These are phyloP conservation scores for Drosophila meridionalis DNA, from an alignment of 2,888 invertebrate species.

Conservation along the genomic window DNA sequence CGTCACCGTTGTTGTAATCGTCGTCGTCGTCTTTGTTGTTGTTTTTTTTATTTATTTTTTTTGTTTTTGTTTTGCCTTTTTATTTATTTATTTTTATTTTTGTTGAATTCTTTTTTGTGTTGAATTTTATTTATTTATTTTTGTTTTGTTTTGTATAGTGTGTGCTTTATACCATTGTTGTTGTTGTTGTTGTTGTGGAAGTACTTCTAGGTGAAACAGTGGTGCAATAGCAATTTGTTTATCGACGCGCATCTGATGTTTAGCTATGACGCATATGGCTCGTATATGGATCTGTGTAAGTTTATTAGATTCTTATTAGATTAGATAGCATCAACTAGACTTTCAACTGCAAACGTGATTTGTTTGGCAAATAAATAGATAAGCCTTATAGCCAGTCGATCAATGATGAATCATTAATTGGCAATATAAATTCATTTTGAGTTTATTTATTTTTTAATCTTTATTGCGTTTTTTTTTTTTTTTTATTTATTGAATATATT, in stretches of 20 bases:
- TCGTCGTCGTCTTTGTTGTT: constrained; percentile 34
- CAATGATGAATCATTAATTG: not conserved
- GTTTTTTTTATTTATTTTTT: constrained; percentile 29
- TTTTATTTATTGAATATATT: not conserved
- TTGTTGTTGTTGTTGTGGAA: constrained; percentile 18
- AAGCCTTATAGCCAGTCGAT: not conserved
- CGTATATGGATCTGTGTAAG: not conserved
- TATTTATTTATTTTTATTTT: constrained; percentile 26
- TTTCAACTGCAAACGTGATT: not conserved
- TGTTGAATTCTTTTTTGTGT: constrained; percentile 43
- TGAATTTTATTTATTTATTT: constrained; percentile 32
- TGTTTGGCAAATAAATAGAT: not conserved
- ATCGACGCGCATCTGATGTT: not conserved
- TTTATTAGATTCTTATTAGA: not conserved
- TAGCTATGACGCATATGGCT: not conserved
- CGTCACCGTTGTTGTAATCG: constrained; percentile 67
- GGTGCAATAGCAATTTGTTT: constrained; percentile 22
- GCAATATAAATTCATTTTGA: not conserved
- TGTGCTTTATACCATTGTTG: constrained; percentile 21
- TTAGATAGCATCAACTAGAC: not conserved
- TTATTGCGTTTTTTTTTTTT: not conserved
- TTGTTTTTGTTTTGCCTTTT: constrained; percentile 20
- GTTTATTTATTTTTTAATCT: not conserved
- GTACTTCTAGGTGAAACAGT: constrained; percentile 50
- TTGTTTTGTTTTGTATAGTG: constrained; percentile 21